These are phyloP conservation scores for Pseudomugil gertrudae DNA, from an alignment of 2,797 vertebrate genomes.

Conservation along the genomic window DNA sequence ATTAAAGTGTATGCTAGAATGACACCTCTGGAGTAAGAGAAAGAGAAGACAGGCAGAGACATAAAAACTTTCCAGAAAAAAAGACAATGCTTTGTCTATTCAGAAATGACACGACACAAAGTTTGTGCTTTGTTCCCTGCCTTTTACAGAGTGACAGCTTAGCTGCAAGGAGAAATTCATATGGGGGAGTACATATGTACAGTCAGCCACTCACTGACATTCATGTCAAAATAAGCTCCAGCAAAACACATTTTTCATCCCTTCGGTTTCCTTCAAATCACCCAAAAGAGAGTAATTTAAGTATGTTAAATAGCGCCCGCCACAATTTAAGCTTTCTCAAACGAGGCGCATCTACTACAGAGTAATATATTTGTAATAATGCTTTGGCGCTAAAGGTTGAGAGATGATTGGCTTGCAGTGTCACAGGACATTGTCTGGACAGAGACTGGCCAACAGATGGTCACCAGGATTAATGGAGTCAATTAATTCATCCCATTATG, in stretches of 20 bases:
- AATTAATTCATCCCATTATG: conserved; percentile 79
- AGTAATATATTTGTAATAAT: conserved; percentile 37
- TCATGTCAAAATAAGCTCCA: conserved; percentile 61
- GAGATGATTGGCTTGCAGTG: conserved; percentile 48
- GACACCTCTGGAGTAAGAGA: conserved; percentile 67
- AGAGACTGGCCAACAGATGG: conserved; percentile 75
- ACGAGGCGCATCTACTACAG: conserved; percentile 21
- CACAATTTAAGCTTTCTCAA: conserved; percentile 37
- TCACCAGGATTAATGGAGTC: conserved; percentile 80
- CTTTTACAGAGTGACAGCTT: conserved; percentile 76
- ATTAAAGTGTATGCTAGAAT: conserved; percentile 79
- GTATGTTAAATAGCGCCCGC: conserved; percentile 30
- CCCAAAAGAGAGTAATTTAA: conserved; percentile 24
- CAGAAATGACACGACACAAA: conserved; percentile 79
- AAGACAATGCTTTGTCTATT: conserved; percentile 75
- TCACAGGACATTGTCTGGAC: conserved; percentile 63
- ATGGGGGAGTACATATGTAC: conserved; percentile 58
- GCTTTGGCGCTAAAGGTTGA: conserved; percentile 51
- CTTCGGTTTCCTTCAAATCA: conserved; percentile 45
- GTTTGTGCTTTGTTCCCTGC: conserved; percentile 74
- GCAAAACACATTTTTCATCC: conserved; percentile 48
- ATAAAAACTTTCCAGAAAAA: conserved; percentile 56
- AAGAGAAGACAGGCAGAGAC: conserved; percentile 47
- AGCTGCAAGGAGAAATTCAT: conserved; percentile 58
- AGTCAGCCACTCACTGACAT: conserved; percentile 61